Evolutionary conservation across 2,888 invertebrate genomes (phyloP).

Genomic region (Machimus rusticus): DNA sequence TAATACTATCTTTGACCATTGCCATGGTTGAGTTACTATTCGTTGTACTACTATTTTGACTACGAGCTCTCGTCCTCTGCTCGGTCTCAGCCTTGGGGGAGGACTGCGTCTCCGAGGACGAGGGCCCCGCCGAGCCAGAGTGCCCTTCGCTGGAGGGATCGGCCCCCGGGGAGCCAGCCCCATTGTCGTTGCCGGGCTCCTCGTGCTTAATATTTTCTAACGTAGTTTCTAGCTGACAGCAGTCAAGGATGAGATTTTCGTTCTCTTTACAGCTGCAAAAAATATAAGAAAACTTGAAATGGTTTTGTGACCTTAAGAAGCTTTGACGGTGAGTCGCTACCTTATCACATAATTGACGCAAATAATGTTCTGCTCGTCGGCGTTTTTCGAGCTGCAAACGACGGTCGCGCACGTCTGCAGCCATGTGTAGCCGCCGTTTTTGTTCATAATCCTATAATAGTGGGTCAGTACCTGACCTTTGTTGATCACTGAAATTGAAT

Average conservation of each 20-base stretch:
- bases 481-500: constrained; percentile 78
- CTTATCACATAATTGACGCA: constrained; percentile 97
- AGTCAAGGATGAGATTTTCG: constrained; percentile 91
- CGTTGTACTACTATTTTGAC: constrained; percentile 53
- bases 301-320: not conserved
- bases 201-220: constrained; percentile 81
- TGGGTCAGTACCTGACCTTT: constrained; percentile 97
- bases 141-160: constrained; percentile 69
- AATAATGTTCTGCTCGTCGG: constrained; percentile 96
- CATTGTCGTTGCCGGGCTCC: constrained; percentile 77
- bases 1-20: constrained; percentile 53
- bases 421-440: constrained; percentile 96
- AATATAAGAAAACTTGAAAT: not conserved
- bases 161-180: constrained; percentile 87
- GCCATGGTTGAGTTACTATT: constrained; percentile 45
- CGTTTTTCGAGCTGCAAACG: constrained; percentile 93
- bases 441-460: constrained; percentile 96
- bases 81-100: constrained; percentile 62
- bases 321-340: constrained; percentile 64
- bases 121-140: constrained; percentile 57
- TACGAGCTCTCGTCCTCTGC: constrained; percentile 55
- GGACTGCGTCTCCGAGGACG: constrained; percentile 60
- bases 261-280: constrained; percentile 69
- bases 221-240: constrained; percentile 88
- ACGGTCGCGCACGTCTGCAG: constrained; percentile 96